phyloP scores from a whole-genome alignment of 92 coral and sea anemone genomes.

The Pocillopora meandrina region DNA sequence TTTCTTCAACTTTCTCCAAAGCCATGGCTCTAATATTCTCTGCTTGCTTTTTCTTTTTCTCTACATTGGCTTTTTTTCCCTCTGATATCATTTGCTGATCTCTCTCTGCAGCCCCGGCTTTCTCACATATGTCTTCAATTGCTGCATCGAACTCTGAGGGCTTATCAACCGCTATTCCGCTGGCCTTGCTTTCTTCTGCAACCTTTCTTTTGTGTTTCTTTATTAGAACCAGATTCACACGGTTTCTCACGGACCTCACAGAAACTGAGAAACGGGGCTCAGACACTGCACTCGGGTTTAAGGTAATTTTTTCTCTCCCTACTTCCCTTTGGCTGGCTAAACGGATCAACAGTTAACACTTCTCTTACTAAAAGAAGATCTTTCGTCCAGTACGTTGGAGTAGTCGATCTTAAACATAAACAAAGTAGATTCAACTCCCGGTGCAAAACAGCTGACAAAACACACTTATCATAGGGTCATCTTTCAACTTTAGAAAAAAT shows the following conservation, averaged over 20 bases:
- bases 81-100: constrained; percentile 18
- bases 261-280: constrained; percentile 35
- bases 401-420: background rate
- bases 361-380: constrained; percentile 36
- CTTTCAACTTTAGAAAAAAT: background rate
- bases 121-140: constrained; percentile 38
- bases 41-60: constrained; percentile 49
- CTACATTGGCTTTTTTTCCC: background rate
- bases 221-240: constrained; percentile 40
- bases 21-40: constrained; percentile 45
- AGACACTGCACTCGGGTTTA: constrained; percentile 22
- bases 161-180: constrained; percentile 35
- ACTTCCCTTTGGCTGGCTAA: constrained; percentile 31
- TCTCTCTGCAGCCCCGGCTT: constrained; percentile 30
- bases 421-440: background rate
- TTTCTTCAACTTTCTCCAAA: constrained; percentile 44
- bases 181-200: constrained; percentile 50
- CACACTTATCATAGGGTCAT: constrained; percentile 14
- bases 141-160: constrained; percentile 41
- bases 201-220: constrained; percentile 41
- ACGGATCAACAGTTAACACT: constrained; percentile 35
- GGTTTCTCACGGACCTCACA: constrained; percentile 43
- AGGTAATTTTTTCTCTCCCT: constrained; percentile 35
- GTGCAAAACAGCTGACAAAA: background rate
- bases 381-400: constrained; percentile 29